Conservation (phyloP, 23 tunicate genomes). For the Clavelina lepadiformis region DNA sequence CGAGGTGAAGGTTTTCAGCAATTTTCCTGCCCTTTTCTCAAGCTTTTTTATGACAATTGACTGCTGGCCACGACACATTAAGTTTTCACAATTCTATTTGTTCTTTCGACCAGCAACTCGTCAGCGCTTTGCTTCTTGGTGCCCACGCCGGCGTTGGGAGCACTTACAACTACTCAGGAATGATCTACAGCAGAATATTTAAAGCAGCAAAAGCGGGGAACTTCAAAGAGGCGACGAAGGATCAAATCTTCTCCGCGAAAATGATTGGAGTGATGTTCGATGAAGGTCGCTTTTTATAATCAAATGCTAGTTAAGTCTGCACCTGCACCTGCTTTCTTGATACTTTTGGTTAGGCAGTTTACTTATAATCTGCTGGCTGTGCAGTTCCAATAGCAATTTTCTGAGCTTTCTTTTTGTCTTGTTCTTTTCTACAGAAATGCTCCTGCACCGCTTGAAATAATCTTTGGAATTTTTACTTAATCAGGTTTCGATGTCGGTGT, state of each 20-base stretch:
- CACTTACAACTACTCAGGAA: conserved; percentile 87
- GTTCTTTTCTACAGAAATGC: too few species aligned
- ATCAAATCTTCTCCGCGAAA: conserved; percentile 38
- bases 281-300: conserved; percentile 37
- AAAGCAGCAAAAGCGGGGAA: conserved; percentile 40
- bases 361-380: too few species aligned
- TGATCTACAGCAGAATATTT: conserved; percentile 28
- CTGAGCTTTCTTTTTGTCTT: too few species aligned
- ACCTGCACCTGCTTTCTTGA: too few species aligned
- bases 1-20: conserved; percentile 32
- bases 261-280: conserved; percentile 21
- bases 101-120: conserved; percentile 51
- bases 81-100: neutral
- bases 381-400: too few species aligned
- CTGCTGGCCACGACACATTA: too few species aligned
- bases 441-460: too few species aligned
- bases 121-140: conserved; percentile 58
- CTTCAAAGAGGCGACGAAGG: conserved; percentile 10
- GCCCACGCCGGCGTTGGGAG: conserved; percentile 72
- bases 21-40: neutral
- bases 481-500: conserved; percentile 53
- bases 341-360: too few species aligned
- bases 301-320: too few species aligned
- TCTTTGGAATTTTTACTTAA: neutral
- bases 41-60: too few species aligned